Evolutionary conservation across 2,113 vertebrate genomes (phyloP).

Genomic region (Larimichthys polyactis): DNA sequence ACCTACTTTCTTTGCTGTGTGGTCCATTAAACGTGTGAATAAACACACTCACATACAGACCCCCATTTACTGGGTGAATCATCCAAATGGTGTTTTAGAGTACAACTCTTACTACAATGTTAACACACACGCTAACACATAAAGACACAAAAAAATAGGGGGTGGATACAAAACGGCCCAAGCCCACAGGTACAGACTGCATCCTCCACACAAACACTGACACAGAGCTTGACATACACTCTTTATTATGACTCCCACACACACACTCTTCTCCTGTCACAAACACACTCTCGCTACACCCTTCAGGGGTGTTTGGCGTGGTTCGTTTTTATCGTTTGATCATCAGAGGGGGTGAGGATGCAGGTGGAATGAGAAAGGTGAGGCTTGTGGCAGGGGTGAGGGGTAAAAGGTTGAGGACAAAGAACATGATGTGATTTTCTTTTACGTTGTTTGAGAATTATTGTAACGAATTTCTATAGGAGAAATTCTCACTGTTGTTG

Average conservation of each 20-base stretch:
- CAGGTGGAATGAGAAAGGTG: slow-evolving; percentile 22
- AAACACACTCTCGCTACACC: slow-evolving; percentile 44
- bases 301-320: slow-evolving; percentile 44
- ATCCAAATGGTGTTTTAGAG: slow-evolving; percentile 52
- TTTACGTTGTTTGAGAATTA: slow-evolving; percentile 66
- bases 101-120: slow-evolving; percentile 46
- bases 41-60: slow-evolving; percentile 42
- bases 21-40: slow-evolving; percentile 56
- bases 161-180: slow-evolving; percentile 60
- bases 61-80: slow-evolving; percentile 63
- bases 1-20: slow-evolving; percentile 40
- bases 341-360: slow-evolving; percentile 42
- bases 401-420: slow-evolving; percentile 21
- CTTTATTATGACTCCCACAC: slow-evolving; percentile 67
- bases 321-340: slow-evolving; percentile 58
- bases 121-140: slow-evolving; percentile 32
- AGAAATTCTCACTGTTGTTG: slow-evolving; percentile 75
- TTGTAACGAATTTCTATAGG: slow-evolving; percentile 80
- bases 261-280: slow-evolving; percentile 57
- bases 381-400: not conserved
- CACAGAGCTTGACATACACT: slow-evolving; percentile 72
- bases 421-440: slow-evolving; percentile 55
- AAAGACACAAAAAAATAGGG: slow-evolving; percentile 41
- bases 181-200: slow-evolving; percentile 64
- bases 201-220: slow-evolving; percentile 73